Evolutionary conservation across 23 tunicate species (phyloP).

Genomic region (Clavelina lepadiformis): DNA sequence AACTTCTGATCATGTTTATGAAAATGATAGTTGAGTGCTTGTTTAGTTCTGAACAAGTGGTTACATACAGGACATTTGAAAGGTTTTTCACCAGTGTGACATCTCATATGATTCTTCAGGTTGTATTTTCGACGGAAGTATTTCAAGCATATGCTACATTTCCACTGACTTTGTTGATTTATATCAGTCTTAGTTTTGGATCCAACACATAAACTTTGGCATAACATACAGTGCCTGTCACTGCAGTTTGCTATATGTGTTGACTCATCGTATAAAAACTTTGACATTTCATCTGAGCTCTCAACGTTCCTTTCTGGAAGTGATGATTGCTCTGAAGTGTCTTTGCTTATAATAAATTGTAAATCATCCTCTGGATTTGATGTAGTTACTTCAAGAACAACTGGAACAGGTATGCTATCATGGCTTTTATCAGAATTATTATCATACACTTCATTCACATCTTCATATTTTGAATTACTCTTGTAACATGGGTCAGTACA

Average conservation of each 20-base stretch:
- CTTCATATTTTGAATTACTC: background rate
- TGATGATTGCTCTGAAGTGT: background rate
- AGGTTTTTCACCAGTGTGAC: conserved; percentile 15
- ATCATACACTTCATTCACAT: conserved; percentile 10
- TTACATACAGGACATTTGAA: conserved; percentile 1
- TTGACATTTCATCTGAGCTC: background rate
- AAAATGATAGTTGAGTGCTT: conserved; percentile 5
- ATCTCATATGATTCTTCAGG: conserved; percentile 2
- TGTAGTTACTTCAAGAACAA: conserved; percentile 10
- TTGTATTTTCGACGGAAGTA: conserved; percentile 12
- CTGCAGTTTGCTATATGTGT: conserved; percentile 13
- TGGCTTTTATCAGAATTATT: background rate
- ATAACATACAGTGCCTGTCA: conserved; percentile 5
- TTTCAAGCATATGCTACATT: conserved; percentile 7
- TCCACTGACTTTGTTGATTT: conserved; percentile 4
- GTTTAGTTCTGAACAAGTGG: background rate
- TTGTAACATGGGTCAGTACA: background rate
- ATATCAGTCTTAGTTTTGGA: background rate
- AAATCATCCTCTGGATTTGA: conserved; percentile 2
- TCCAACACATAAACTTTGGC: conserved; percentile 4
- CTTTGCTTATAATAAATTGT: background rate
- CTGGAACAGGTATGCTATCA: background rate
- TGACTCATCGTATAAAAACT: conserved; percentile 3
- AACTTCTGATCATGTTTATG: conserved; percentile 7
- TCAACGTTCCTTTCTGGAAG: background rate